Evolutionary conservation across 2,888 invertebrate genomes (phyloP).

Genomic region (Calliphora vomitoria): DNA sequence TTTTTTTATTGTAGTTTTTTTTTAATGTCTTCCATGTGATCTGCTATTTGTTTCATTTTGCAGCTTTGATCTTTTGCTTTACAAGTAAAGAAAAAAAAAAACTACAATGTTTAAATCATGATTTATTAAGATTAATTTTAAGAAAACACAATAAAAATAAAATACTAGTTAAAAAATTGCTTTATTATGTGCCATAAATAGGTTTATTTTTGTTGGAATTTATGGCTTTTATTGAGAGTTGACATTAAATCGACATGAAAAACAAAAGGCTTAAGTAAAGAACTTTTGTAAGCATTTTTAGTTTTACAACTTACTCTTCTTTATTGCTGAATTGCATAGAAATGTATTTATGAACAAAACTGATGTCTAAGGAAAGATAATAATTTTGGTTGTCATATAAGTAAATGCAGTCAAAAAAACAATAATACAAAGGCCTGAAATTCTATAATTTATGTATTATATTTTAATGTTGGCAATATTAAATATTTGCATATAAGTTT

Average conservation of each 20-base stretch:
- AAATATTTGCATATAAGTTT: too few species aligned
- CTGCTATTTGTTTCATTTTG: constrained; percentile 16
- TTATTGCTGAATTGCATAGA: neutral
- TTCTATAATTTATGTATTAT: too few species aligned
- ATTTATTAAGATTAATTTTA: constrained; percentile 21
- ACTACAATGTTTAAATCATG: neutral
- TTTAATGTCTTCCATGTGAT: neutral
- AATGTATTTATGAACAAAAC: neutral
- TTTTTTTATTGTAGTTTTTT: neutral
- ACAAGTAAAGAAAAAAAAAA: neutral
- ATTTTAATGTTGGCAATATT: too few species aligned
- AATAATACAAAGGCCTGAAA: neutral
- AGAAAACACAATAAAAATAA: too few species aligned
- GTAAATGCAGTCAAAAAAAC: too few species aligned
- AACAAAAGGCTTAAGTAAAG: constrained; percentile 37
- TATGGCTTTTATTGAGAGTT: neutral
- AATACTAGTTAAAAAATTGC: neutral
- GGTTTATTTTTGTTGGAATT: neutral
- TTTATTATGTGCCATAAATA: constrained; percentile 30
- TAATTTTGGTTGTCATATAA: neutral
- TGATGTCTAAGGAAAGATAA: neutral
- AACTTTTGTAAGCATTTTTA: neutral
- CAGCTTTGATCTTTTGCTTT: constrained; percentile 29
- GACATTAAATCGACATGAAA: neutral
- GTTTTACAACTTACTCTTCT: neutral